Conservation (phyloP, 2,113 vertebrate genomes). For the Candoia aspera region DNA sequence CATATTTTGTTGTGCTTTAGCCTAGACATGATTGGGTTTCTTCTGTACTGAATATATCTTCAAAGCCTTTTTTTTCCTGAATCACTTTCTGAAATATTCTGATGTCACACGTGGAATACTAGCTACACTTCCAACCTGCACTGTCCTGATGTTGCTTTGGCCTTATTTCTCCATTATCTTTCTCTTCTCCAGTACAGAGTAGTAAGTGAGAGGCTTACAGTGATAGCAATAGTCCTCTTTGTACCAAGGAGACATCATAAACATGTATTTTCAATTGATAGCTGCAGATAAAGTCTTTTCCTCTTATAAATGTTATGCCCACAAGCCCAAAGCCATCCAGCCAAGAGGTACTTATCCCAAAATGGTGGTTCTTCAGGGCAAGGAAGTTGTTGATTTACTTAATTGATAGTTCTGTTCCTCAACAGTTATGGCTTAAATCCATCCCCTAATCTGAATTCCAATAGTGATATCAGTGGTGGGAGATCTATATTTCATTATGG, state of each 20-base stretch:
- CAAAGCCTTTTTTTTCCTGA: not conserved
- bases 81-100: not conserved
- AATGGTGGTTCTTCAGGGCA: not conserved
- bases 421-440: not conserved
- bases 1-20: constrained; percentile 8
- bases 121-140: not conserved
- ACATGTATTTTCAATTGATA: not conserved
- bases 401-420: not conserved
- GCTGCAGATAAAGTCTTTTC: not conserved
- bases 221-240: not conserved
- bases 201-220: not conserved
- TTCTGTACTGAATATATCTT: not conserved
- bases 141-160: not conserved
- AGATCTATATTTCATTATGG: not conserved
- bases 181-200: not conserved
- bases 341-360: not conserved
- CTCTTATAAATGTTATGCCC: not conserved
- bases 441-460: not conserved
- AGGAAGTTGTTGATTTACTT: not conserved
- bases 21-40: not conserved
- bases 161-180: not conserved
- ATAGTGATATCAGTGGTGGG: not conserved
- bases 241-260: not conserved
- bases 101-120: not conserved
- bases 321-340: not conserved